Conservation (phyloP, 92 coral and sea anemone genomes). For the Zoanthus gigantus region DNA sequence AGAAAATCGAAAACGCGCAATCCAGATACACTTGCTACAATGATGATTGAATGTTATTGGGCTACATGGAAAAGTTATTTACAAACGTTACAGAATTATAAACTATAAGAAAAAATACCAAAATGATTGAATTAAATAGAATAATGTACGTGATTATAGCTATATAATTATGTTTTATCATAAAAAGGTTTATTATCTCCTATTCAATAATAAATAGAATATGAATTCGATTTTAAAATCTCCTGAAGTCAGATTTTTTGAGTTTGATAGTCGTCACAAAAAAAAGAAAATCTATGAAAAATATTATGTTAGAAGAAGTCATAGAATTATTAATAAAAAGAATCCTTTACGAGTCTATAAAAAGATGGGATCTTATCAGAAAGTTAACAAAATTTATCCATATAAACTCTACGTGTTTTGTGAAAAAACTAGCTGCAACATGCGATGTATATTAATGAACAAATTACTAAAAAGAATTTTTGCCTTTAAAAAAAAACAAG, state of each 20-base stretch:
- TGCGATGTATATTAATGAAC: not conserved
- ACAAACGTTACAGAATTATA: not conserved
- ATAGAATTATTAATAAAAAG: not conserved
- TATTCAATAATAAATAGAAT: too few species aligned
- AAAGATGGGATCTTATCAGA: not conserved
- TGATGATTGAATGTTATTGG: conserved; percentile 70
- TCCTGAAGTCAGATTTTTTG: not conserved
- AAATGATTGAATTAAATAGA: not conserved
- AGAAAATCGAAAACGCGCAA: conserved; percentile 49
- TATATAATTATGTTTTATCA: not conserved
- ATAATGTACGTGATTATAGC: not conserved
- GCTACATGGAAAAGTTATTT: conserved; percentile 54
- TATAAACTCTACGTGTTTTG: not conserved
- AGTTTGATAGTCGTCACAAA: not conserved
- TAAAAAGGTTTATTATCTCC: too few species aligned
- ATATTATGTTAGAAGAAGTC: not conserved
- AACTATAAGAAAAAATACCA: not conserved
- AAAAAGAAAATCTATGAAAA: too few species aligned
- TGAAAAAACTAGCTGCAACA: not conserved
- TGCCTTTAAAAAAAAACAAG: not conserved
- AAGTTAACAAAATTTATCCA: too few species aligned
- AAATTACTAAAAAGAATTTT: not conserved
- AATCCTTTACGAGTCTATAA: not conserved
- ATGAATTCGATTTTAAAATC: not conserved
- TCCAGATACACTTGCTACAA: conserved; percentile 57